Base-by-base conservation (phyloP, 2,888 invertebrate species). In the Tetranychus truncatus region DNA sequence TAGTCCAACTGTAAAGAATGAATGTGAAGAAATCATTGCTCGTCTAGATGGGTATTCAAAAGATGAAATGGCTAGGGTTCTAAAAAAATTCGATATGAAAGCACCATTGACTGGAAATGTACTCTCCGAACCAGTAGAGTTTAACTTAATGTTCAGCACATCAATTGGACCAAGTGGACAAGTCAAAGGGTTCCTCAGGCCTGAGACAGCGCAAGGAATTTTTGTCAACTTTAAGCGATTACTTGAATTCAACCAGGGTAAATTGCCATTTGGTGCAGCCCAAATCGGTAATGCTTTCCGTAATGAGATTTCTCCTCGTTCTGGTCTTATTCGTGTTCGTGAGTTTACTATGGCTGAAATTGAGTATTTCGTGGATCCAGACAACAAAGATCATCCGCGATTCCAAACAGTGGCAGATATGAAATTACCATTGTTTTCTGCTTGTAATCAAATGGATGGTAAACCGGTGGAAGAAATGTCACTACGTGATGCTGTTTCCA, bases 291-390 rank as follows among this genome's bases (percentile, higher is more conserved):
- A 92, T 82, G 91, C 99, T 0, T 99, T 99, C 83, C 88, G 99
- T 79, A 99, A 99, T 85, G 99, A 99, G 86, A 99, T 99, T 80
- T 99, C 99, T 0, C 99, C 99, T 1, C 86, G 99, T 77, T 94
- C 95, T 78, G 97, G 97, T 1, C 85, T 97, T 11, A 89, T 97
- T 71, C 87, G 97, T 80, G 95, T 97, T 1, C 88, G 96, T 81
- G 99, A 99, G 83, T 99, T 99, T 82, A 97, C 96, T 0, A 97
- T 99, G 97, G 96, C 95, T 77, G 99, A 99, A 85, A 99, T 99
- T 80, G 99, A 99, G 84, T 96, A 99, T 84, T 99, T 99, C 83
- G 95, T 96, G 83, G 96, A 99, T 84, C 93, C 95, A 0, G 83
- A 81, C 1, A 87, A 89, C 80, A 96, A 97, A 82, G 76, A 77